Conservation (phyloP, 2,113 vertebrate genomes). For the Cinclus cinclus region DNA sequence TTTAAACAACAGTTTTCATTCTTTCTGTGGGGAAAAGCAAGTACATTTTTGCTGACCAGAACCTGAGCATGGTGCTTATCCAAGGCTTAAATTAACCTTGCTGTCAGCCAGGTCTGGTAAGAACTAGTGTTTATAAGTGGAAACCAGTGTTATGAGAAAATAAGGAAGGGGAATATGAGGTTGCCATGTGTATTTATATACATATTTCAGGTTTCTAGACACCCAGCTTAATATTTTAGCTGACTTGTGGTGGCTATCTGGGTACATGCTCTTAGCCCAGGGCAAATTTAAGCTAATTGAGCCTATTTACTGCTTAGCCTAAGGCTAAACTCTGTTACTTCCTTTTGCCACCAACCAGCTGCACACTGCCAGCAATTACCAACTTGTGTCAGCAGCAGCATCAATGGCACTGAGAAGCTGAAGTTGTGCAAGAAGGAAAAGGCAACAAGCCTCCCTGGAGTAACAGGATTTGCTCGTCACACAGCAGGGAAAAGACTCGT, state of each 20-base stretch:
- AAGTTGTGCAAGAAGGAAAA: background rate
- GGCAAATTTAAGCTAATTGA: background rate
- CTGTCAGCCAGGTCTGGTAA: background rate
- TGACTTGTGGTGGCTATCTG: background rate
- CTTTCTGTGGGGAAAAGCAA: background rate
- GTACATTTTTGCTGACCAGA: background rate
- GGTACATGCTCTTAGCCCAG: background rate
- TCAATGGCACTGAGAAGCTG: background rate
- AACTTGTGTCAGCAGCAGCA: background rate
- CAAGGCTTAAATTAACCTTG: background rate
- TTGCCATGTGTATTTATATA: background rate
- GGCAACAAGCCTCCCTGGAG: background rate
- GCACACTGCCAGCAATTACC: background rate
- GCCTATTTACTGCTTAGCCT: background rate
- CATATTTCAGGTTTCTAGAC: background rate
- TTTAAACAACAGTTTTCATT: constrained; percentile 36
- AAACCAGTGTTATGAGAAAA: background rate
- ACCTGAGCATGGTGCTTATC: background rate
- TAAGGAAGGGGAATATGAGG: background rate
- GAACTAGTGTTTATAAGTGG: background rate
- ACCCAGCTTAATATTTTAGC: background rate
- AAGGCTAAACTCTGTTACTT: background rate
- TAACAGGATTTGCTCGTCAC: rapidly evolving
- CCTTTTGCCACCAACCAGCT: background rate
- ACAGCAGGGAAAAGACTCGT: rapidly evolving